Evolutionary conservation across 1,140 invertebrate species (phyloP), one percentile per base, ranked within the genome.

Genomic region (Plectus sambesii): DNA sequence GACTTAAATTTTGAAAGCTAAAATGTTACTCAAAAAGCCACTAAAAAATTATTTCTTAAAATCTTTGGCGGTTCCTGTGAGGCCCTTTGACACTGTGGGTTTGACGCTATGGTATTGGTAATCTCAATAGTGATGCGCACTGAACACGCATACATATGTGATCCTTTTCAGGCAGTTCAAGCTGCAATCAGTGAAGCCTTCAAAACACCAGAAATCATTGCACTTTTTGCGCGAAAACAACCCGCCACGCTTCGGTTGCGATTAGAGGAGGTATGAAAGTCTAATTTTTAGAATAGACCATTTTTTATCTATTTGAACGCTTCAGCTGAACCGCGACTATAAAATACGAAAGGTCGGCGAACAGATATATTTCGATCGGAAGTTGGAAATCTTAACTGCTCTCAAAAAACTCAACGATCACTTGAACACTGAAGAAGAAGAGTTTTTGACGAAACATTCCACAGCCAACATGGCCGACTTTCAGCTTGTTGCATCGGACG

Each of bases 171-270:
- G 80, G 81, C 82, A 5, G 82, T 81, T 40, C 80, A 80, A 71
- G 80, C 81, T 59, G 81, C 82, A 42, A 82, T 84, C 22, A 81
- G 80, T 52, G 72, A 79, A 63, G 82, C 82, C 5, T 84, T 84
- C 61, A 76, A 82, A 70, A 84, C 82, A 3, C 82, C 82, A 23
- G 81, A 81, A 68, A 79, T 84, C 1, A 83, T 84, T 19, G 68
- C 76, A 60, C 75, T 84, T 70, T 84, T 84, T 77, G 81, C 80
- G 8, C 81, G 78, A 61, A 77, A 80, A 56, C 81, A 84, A 60
- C 81, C 81, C n/a, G 75, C 75, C 20, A 77, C 79, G 61, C 69
- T 84, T 25, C 62, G 80, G 51, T 73, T 81, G 54, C 73, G 77
- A 59, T 63, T 83, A 17, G 58, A 69, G 9, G 72, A 78, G 55